These are phyloP conservation scores for Taxidea taxus DNA, from an alignment of 2,113 vertebrate genomes.

Conservation along the genomic window DNA sequence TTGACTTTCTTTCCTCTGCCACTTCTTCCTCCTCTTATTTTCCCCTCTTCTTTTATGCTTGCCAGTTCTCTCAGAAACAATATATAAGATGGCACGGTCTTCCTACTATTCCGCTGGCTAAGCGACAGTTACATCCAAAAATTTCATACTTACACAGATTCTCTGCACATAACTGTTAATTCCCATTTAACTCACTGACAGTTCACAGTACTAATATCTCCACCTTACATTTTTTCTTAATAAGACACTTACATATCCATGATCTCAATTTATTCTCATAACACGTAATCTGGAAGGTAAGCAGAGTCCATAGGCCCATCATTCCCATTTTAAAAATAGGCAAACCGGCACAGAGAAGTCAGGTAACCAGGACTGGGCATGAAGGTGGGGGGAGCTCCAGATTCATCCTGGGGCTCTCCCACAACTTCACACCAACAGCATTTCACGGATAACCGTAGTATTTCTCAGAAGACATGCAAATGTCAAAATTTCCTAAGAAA, in stretches of 20 bases:
- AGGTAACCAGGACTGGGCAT: neutral
- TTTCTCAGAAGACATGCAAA: neutral
- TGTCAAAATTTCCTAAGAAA: neutral
- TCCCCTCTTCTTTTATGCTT: neutral
- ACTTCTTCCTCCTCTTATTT: neutral
- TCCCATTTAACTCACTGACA: neutral
- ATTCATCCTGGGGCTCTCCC: neutral
- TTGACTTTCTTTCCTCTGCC: neutral
- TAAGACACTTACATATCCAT: neutral
- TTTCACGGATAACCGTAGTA: fast-evolving
- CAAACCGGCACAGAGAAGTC: neutral
- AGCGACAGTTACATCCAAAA: neutral
- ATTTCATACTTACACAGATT: neutral
- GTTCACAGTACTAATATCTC: neutral
- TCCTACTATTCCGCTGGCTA: neutral
- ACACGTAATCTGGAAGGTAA: neutral
- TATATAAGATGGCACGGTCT: neutral
- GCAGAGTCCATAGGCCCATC: neutral
- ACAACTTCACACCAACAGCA: neutral
- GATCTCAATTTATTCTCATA: slow-evolving; percentile 23
- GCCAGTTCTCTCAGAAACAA: neutral
- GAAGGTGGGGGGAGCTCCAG: neutral
- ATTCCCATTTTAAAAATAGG: neutral
- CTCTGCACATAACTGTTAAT: neutral
- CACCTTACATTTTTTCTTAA: neutral